Evolutionary conservation across 2,797 vertebrate genomes (phyloP).

Genomic region (Zenarchopterus dispar): DNA sequence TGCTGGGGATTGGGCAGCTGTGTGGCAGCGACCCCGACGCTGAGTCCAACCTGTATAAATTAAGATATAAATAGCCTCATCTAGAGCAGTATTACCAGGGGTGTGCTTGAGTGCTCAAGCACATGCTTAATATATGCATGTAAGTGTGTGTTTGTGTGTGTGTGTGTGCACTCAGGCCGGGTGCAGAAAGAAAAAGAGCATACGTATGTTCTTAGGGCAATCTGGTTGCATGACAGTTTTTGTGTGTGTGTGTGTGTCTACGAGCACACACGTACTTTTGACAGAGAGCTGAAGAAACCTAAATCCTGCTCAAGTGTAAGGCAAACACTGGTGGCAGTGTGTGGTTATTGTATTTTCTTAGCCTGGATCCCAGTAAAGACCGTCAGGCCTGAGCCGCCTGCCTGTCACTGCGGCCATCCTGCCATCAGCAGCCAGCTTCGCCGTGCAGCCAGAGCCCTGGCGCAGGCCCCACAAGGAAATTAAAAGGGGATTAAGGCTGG

Average conservation of each 20-base stretch:
- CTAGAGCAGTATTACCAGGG: slow-evolving; percentile 75
- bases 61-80: slow-evolving; percentile 86
- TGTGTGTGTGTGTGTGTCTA: slow-evolving; percentile 28
- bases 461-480: slow-evolving; percentile 97
- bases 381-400: slow-evolving; percentile 91
- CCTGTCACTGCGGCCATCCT: slow-evolving; percentile 87
- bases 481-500: slow-evolving; percentile 91
- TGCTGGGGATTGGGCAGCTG: slow-evolving; percentile 83
- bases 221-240: slow-evolving; percentile 49
- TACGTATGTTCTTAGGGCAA: slow-evolving; percentile 63
- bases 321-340: slow-evolving; percentile 95
- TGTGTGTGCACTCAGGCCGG: slow-evolving; percentile 37
- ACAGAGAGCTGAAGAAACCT: slow-evolving; percentile 78
- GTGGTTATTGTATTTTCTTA: slow-evolving; percentile 99
- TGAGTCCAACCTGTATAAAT: slow-evolving; percentile 82
- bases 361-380: slow-evolving; percentile 96
- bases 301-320: slow-evolving; percentile 99
- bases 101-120: slow-evolving; percentile 67
- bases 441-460: slow-evolving; percentile 82
- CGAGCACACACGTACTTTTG: slow-evolving; percentile 55
- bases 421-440: slow-evolving; percentile 85
- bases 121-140: slow-evolving; percentile 71
- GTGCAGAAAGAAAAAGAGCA: slow-evolving; percentile 49
- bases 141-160: slow-evolving; percentile 61
- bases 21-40: slow-evolving; percentile 69